Evolutionary conservation across 2,888 invertebrate species (phyloP), one percentile per base, ranked within the genome.

Genomic region (Dicranocentrus wangi): DNA sequence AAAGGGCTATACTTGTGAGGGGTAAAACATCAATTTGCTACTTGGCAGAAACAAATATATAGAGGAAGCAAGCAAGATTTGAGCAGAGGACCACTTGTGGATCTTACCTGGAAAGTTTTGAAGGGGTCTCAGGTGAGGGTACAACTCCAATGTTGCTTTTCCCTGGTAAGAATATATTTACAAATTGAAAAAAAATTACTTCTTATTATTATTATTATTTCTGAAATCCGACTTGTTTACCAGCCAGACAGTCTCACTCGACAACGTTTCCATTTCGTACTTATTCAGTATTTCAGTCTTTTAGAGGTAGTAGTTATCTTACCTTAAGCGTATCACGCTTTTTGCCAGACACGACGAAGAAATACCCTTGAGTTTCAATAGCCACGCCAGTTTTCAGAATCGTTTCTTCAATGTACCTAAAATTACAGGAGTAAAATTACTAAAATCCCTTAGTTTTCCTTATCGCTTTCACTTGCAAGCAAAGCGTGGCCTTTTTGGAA

Each of bases 341-440:
- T 77, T 89, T 88, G 15, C 91, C 91, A 87, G 90, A 90, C 0
- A 91, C 91, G 15, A 91, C 90, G 86, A 91, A 89, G 43, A 90
- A 89, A 86, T 91, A 91, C 0, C 91, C 91, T 86, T 91, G 91
- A 1, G 91, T 91, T 87, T 91, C 91, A 84, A 91, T 91, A n/a
- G 91, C 91, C 68, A 91, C 91, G 15, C 91, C 91, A 25, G 91
- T 91, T 83, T 89, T 90, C 87, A 91, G 90, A 3, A 91, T 90
- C 87, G 91, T 90, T 85, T 91, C 91, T 84, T 91, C 91, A 77
- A 91, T 88, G 87, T 91, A 91, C 91, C 91, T 91, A 86, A 87
- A 61, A 82, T 23, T 69, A 65, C n/a, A n/a, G n/a, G n/a, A n/a
- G n/a, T n/a, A 84, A 69, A 21, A 55, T 17, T n/a, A n/a, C n/a